Evolutionary conservation across 2,113 vertebrate genomes (phyloP), one percentile per base, ranked within the genome.

Genomic region (Erythrocercus mccallii): DNA sequence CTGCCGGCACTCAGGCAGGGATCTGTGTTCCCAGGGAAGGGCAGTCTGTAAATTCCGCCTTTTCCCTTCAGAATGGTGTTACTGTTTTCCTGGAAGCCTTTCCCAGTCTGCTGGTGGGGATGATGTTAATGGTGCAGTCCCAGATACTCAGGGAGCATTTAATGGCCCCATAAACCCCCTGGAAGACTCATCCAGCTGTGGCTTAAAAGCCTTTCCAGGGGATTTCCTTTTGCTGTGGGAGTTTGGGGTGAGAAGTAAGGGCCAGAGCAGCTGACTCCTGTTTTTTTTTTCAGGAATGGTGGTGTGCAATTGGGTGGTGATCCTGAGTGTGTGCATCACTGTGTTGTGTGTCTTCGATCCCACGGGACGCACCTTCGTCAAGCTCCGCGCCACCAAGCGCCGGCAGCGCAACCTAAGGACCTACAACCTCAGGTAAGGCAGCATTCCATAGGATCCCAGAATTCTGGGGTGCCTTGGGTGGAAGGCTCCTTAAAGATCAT

Each of bases 281-380:
- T 50, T 27, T 31, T 81, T 53, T 65, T 80, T 56, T 65, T 77
- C 96, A 99, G 99, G 99, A 72, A 99, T 99, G 91, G 99, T 99
- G 47, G 99, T 98, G 56, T 99, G 99, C 97, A 99, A 99, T 97
- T 99, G 99, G 99, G 98, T 99, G 15, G 99, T 99, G 91, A 99
- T 99, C 97, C 98, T 99, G 90, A 99, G 99, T 0, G 98, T 99
- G 81, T 99, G 99, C 96, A 99, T 99, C 97, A 99, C 99, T 1
- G 99, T 99, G 71, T 99, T 99, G 91, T 99, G 99, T 14, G 99
- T 99, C 87, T 99, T 99, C 11, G 99, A 99, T 94, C 99, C 99
- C 25, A 99, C 99, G 10, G 99, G 99, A 69, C 98, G 99, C 77
- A 99, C 99, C 13, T 99, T 99, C 18, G 99, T 99, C 96, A 99